Evolutionary conservation across 2,888 invertebrate species (phyloP).

Genomic region (Ichneumoninae sp.): DNA sequence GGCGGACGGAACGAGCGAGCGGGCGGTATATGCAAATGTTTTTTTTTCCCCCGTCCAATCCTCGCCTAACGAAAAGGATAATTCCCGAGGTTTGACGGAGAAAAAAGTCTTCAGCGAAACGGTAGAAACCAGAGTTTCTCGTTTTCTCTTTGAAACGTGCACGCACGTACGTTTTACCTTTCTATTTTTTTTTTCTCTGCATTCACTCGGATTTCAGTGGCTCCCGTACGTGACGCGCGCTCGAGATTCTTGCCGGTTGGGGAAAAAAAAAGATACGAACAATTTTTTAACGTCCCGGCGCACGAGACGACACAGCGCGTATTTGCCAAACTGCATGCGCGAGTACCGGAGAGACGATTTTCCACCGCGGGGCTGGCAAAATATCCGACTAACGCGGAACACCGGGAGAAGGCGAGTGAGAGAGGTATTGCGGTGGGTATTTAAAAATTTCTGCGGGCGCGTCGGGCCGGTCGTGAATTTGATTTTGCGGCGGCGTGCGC

Average conservation of each 20-base stretch:
- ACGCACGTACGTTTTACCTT: constrained; percentile 6
- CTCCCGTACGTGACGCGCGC: neutral
- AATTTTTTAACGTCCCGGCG: neutral
- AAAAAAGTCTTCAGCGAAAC: constrained; percentile 36
- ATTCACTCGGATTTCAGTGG: neutral
- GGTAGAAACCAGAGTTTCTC: constrained; percentile 27
- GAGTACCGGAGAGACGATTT: constrained; percentile 38
- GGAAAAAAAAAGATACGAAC: constrained; percentile 17
- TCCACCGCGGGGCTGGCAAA: constrained; percentile 46
- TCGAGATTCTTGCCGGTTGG: constrained; percentile 22
- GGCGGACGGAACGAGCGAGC: constrained; percentile 1
- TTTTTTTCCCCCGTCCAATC: constrained; percentile 22
- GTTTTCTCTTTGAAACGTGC: constrained; percentile 40
- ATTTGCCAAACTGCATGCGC: constrained; percentile 16
- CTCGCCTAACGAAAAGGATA: constrained; percentile 47
- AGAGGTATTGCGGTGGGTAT: constrained; percentile 47
- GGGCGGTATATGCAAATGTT: constrained; percentile 54
- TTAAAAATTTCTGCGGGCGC: constrained; percentile 60
- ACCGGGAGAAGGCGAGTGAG: constrained; percentile 28
- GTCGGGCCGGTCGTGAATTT: constrained; percentile 63
- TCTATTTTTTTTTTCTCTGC: neutral
- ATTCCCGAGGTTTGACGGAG: constrained; percentile 41
- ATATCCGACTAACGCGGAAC: constrained; percentile 57
- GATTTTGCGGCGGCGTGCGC: constrained; percentile 62
- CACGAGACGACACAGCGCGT: neutral